These are phyloP conservation scores for Oxycera nigricornis DNA, from an alignment of 2,888 invertebrate species.

Conservation along the genomic window DNA sequence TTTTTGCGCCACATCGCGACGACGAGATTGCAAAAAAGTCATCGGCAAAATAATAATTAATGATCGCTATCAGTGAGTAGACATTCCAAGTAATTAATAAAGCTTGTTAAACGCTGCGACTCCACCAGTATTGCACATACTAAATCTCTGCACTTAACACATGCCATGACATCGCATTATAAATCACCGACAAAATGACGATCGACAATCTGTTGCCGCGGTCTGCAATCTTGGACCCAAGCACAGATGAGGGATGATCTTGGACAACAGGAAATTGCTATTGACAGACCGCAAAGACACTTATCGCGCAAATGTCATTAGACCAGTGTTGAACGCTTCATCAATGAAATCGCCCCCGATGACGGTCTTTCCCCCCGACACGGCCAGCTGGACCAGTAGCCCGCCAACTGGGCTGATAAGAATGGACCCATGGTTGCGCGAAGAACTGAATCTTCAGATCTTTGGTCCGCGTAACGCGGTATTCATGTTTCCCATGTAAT, in stretches of 20 bases:
- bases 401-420: slow-evolving; percentile 3
- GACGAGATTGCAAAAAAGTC: slow-evolving; percentile 8
- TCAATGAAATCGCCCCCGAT: slow-evolving; percentile 26
- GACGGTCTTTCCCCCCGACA: neutral
- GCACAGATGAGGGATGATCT: slow-evolving; percentile 19
- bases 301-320: slow-evolving; percentile 34
- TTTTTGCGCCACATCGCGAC: neutral
- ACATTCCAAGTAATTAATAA: slow-evolving; percentile 28
- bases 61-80: slow-evolving; percentile 21
- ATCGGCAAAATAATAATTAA: slow-evolving; percentile 20
- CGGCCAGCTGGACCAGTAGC: neutral
- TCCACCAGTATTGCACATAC: slow-evolving; percentile 14
- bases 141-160: slow-evolving; percentile 24
- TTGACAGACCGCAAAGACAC: slow-evolving; percentile 35
- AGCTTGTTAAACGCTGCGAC: slow-evolving; percentile 14
- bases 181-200: neutral
- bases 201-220: neutral
- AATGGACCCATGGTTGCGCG: neutral
- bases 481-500: slow-evolving; percentile 21
- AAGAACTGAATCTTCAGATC: neutral
- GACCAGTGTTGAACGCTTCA: slow-evolving; percentile 35
- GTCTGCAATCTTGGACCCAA: neutral
- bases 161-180: slow-evolving; percentile 22
- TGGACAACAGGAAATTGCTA: slow-evolving; percentile 32
- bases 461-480: slow-evolving; percentile 27